Evolutionary conservation across 2,888 invertebrate species (phyloP).

Genomic region (Lasioglossum leucozonium): DNA sequence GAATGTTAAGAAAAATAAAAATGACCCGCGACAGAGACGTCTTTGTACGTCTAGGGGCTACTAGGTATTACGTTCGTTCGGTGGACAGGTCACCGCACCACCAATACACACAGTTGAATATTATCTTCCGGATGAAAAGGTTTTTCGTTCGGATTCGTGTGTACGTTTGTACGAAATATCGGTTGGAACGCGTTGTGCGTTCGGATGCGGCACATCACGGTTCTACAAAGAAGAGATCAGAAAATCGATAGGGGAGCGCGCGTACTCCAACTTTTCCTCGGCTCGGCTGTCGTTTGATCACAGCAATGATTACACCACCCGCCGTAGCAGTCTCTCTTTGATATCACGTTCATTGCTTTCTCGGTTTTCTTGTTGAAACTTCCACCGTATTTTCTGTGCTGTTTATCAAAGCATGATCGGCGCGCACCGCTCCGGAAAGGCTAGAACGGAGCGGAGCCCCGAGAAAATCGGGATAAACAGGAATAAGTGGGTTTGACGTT

Average conservation of each 20-base stretch:
- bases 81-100: background rate
- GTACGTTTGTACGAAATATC: background rate
- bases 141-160: background rate
- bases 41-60: background rate
- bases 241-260: slow-evolving; percentile 25
- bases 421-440: slow-evolving; percentile 3
- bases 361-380: slow-evolving; percentile 22
- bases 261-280: slow-evolving; percentile 8
- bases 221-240: slow-evolving; percentile 14
- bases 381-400: slow-evolving; percentile 28
- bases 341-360: slow-evolving; percentile 34
- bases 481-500: slow-evolving; percentile 65
- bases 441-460: slow-evolving; percentile 21
- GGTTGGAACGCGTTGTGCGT: background rate
- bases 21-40: background rate
- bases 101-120: background rate
- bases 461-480: slow-evolving; percentile 45
- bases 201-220: background rate
- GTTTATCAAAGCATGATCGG: slow-evolving; percentile 45
- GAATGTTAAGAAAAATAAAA: background rate
- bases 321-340: slow-evolving; percentile 23
- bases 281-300: slow-evolving; percentile 33
- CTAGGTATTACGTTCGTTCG: background rate
- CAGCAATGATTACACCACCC: slow-evolving; percentile 30
- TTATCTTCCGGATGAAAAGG: background rate